phyloP scores from a whole-genome alignment of 2,888 invertebrate genomes.

The Idaea dimidiata region DNA sequence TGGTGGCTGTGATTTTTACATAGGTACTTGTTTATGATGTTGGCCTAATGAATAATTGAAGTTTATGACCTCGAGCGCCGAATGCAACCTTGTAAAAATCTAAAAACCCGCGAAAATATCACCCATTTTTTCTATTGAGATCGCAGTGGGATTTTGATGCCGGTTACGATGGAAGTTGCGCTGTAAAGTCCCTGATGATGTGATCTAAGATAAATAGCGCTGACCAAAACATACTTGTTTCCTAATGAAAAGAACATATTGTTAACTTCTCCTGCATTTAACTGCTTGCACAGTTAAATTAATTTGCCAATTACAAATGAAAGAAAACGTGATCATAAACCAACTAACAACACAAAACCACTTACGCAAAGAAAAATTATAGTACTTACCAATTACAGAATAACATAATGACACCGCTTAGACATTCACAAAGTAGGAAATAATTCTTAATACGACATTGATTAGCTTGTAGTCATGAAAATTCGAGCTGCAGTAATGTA shows the following conservation, averaged over 20 bases:
- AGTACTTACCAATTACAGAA: conserved; percentile 73
- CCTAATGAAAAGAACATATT: background rate
- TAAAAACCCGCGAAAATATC: too few species aligned
- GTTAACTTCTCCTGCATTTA: background rate
- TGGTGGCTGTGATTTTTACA: too few species aligned
- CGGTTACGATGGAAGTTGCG: too few species aligned
- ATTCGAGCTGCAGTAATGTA: conserved; percentile 55
- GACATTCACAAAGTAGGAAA: conserved; percentile 72
- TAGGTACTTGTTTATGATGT: too few species aligned
- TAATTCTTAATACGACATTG: conserved; percentile 79
- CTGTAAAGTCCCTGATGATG: too few species aligned
- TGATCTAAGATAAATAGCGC: too few species aligned
- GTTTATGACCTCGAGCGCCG: too few species aligned
- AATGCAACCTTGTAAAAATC: too few species aligned
- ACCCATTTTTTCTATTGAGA: too few species aligned
- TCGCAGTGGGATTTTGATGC: too few species aligned
- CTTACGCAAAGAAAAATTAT: conserved; percentile 55
- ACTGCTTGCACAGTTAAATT: background rate
- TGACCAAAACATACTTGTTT: too few species aligned
- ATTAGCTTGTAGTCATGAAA: conserved; percentile 67
- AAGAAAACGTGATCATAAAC: conserved; percentile 15
- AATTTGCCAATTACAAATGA: conserved; percentile 13
- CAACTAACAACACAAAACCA: conserved; percentile 26
- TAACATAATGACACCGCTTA: conserved; percentile 64
- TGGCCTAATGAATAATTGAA: too few species aligned